These are phyloP conservation scores for Orchesella cincta DNA, from an alignment of 1,140 invertebrate genomes.

Conservation along the genomic window DNA sequence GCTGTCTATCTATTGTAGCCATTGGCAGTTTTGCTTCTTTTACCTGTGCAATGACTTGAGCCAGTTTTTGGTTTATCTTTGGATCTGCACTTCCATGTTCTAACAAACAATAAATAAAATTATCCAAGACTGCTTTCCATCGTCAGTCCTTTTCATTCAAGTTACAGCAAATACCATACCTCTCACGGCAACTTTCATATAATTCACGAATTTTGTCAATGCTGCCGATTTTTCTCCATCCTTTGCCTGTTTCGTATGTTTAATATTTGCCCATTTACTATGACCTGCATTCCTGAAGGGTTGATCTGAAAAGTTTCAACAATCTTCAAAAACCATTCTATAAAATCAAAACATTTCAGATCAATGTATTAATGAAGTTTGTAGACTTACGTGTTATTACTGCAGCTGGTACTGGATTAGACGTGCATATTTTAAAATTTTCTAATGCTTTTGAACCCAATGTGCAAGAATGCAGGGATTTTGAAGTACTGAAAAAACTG, in stretches of 20 bases:
- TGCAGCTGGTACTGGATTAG: no score
- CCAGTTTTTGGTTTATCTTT: conserved; percentile 37
- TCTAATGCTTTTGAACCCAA: no score
- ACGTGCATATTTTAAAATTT: no score
- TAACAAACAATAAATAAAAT: background rate
- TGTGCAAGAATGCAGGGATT: no score
- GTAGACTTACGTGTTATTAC: no score
- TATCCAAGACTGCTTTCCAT: background rate
- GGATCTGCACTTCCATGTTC: conserved; percentile 43
- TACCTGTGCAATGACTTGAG: conserved; percentile 29
- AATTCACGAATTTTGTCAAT: conserved; percentile 39
- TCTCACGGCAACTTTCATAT: conserved; percentile 37
- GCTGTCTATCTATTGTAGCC: conserved; percentile 32
- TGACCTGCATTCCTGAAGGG: conserved; percentile 53
- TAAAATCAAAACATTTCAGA: background rate
- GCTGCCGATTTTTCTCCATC: conserved; percentile 52
- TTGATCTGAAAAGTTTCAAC: conserved; percentile 33
- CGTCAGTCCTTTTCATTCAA: background rate
- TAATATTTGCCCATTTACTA: conserved; percentile 58
- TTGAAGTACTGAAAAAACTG: no score
- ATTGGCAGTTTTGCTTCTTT: conserved; percentile 38
- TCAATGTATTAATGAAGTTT: no score
- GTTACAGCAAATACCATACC: conserved; percentile 6
- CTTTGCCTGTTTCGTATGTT: conserved; percentile 55
- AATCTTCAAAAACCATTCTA: background rate